Conservation (phyloP, 1,140 invertebrate species). For the Melanaphis sacchari region DNA sequence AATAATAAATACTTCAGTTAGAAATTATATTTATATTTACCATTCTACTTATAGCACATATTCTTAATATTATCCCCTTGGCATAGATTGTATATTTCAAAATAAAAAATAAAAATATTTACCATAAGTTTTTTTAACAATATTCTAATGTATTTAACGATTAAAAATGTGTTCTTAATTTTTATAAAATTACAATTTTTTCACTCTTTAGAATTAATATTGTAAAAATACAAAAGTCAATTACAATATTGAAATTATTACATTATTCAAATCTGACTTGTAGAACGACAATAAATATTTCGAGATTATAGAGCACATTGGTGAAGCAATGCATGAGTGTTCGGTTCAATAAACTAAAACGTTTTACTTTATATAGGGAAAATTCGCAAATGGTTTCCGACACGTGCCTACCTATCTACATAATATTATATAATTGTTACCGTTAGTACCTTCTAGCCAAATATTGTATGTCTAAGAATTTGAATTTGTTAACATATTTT, state of each 20-base stretch:
- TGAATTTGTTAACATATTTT: background rate
- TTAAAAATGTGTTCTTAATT: background rate
- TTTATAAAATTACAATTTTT: background rate
- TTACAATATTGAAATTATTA: background rate
- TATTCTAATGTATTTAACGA: too few species aligned
- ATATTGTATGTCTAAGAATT: background rate
- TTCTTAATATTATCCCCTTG: too few species aligned
- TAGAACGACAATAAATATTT: background rate
- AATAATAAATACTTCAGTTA: too few species aligned
- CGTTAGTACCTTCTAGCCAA: rapidly evolving
- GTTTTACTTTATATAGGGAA: too few species aligned
- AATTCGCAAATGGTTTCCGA: too few species aligned
- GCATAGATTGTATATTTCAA: too few species aligned
- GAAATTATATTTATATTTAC: too few species aligned
- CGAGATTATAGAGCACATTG: background rate
- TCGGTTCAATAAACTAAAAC: background rate
- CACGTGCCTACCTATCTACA: too few species aligned
- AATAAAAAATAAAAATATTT: too few species aligned
- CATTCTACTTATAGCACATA: too few species aligned
- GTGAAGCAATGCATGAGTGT: background rate
- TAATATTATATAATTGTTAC: background rate
- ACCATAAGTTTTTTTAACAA: too few species aligned
- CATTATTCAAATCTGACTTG: background rate
- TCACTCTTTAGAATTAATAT: background rate
- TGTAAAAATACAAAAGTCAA: background rate